A percentile compares a stretch with the other conserved stretches of the same genome.
Evolutionary conservation across 37 sponge, comb jelly and placozoan species (phyloP).

Genomic region (Tethya wilhelma): DNA sequence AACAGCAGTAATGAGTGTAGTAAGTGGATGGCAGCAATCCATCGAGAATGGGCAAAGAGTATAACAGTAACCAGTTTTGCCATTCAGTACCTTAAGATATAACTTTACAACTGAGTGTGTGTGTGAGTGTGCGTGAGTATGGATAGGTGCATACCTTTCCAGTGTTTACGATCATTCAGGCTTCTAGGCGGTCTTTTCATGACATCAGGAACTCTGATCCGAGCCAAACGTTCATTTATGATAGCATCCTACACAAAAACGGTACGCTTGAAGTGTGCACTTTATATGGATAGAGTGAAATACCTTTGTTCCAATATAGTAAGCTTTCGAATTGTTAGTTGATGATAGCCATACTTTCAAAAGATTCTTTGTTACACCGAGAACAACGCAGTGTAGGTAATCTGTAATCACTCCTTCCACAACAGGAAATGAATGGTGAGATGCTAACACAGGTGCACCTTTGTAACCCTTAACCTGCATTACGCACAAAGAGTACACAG

Average conservation of each 20-base stretch:
- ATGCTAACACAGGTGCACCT: neutral
- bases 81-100: neutral
- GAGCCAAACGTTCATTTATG: neutral
- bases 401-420: constrained; percentile 6
- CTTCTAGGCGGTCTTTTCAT: neutral
- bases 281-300: too few species aligned
- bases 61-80: constrained; percentile 2
- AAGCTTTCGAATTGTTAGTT: neutral
- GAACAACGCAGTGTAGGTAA: neutral
- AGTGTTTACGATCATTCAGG: neutral
- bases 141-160: neutral
- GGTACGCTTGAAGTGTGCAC: too few species aligned
- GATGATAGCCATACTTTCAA: neutral
- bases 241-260: too few species aligned
- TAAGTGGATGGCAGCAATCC: neutral
- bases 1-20: neutral
- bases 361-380: neutral
- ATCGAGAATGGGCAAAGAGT: neutral
- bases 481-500: neutral
- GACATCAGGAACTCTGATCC: constrained; percentile 1
- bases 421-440: neutral
- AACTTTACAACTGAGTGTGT: neutral
- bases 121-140: too few species aligned
- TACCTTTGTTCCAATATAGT: neutral
- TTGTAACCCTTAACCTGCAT: constrained; percentile 2